Evolutionary conservation across 1,140 invertebrate species (phyloP).

Genomic region (Anastrepha obliqua): DNA sequence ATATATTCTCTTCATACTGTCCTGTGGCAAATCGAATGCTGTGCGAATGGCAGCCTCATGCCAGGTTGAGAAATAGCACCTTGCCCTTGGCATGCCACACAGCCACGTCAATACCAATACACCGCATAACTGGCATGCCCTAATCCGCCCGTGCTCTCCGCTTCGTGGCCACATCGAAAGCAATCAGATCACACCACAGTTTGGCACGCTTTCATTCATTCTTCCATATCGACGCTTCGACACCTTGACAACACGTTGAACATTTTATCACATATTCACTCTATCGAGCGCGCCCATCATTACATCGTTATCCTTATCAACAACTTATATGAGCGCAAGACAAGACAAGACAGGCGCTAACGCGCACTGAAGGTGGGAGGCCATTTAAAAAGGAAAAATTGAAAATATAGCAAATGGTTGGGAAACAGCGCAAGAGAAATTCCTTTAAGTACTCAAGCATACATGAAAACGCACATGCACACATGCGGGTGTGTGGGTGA

Average conservation of each 20-base stretch:
- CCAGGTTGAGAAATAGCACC: neutral
- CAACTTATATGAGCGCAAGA: slow-evolving; percentile 28
- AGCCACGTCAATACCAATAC: too few relatives aligned
- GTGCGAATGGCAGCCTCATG: neutral
- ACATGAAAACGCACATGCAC: neutral
- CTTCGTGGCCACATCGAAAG: neutral
- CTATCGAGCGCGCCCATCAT: slow-evolving; percentile 18
- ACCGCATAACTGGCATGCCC: neutral
- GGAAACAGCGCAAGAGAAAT: slow-evolving; percentile 7
- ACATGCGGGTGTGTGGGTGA: neutral
- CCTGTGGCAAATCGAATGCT: slow-evolving; percentile 14
- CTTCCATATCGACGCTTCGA: slow-evolving; percentile 13
- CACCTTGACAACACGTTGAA: slow-evolving; percentile 23
- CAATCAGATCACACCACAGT: neutral
- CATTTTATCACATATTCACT: neutral
- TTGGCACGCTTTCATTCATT: neutral
- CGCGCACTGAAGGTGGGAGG: neutral
- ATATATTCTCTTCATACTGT: slow-evolving; percentile 31
- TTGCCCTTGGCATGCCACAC: neutral
- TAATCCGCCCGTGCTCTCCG: neutral
- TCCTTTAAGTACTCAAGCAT: neutral
- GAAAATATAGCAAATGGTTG: neutral
- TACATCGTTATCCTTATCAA: slow-evolving; percentile 52
- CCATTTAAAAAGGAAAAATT: neutral
- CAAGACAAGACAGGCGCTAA: neutral